A percentile compares a stretch with the other conserved stretches of the same genome.
Evolutionary conservation across 2,797 vertebrate species (phyloP).

Genomic region (Trachurus trachurus): DNA sequence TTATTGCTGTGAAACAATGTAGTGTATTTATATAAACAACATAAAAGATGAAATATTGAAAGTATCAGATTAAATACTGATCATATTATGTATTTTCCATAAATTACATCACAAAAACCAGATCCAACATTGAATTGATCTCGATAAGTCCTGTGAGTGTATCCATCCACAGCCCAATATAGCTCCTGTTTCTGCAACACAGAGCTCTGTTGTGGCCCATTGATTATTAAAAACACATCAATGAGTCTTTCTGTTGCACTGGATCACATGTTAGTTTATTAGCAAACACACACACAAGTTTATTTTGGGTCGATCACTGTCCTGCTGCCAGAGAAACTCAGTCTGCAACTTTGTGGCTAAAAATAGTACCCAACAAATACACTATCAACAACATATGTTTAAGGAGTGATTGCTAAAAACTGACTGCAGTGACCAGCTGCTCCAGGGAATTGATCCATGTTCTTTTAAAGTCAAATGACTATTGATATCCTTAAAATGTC

Average conservation of each 20-base stretch:
- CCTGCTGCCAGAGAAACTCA: not conserved
- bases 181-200: not conserved
- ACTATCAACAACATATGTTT: not conserved
- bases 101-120: not conserved
- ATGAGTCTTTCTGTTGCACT: not conserved
- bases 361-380: not conserved
- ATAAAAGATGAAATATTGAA: too few species aligned
- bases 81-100: not conserved
- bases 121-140: not conserved
- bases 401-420: not conserved
- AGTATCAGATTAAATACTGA: too few species aligned
- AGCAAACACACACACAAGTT: not conserved
- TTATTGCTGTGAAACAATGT: too few species aligned
- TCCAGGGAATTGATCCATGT: too few species aligned
- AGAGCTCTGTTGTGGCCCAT: not conserved
- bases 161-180: not conserved
- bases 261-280: not conserved
- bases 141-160: not conserved
- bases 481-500: not conserved
- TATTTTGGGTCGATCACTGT: not conserved
- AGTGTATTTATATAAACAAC: too few species aligned
- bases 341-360: conserved; percentile 1
- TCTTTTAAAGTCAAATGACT: too few species aligned
- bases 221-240: not conserved
- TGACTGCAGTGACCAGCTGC: not conserved